Base-by-base conservation (phyloP, 1,140 invertebrate species). In the Ericerus pela region DNA sequence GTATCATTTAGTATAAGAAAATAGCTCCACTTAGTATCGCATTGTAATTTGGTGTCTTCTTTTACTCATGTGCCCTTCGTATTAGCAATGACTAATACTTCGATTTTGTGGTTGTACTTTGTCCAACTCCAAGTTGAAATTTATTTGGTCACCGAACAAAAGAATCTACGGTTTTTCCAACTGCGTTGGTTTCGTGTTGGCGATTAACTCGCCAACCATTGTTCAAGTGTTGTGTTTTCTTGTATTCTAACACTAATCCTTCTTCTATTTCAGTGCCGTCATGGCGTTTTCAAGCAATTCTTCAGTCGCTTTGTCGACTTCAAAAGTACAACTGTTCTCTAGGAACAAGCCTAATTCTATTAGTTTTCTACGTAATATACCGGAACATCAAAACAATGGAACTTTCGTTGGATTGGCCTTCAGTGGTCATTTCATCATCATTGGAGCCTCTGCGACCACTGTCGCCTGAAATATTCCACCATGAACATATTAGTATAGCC, bases 181-280 rank as follows among this genome's bases (percentile, higher is more conserved):
- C 30, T n/a, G 30, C 8, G 8, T 10, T 33, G 8, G 30, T 33
- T 8, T 33, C n/a, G 8, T n/a, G n/a, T 33, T 33, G n/a, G n/a
- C n/a, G 30, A 33, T 33, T 33, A n/a, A 10, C n/a, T 33, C 30
- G n/a, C 30, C n/a, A n/a, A 10, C n/a, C n/a, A 33, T 10, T 33
- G 8, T 33, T 33, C 30, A n/a, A 8, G 30, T 33, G n/a, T 33
- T 10, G 8, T 8, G 30, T 10, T 33, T 33, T 10, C 8, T 10
- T 33, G n/a, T 33, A n/a, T 33, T 33, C 30, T 10, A 10, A 33
- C 8, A 33, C 12, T 51, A 22, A 12, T 22, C 27, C 20, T 11
- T 33, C 24, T 56, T 56, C 29, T 51, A 53, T 61, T 61, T 51
- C 56, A 61, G 60, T 41, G 60, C 60, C 60, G 58, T 29, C 28